phyloP scores from a whole-genome alignment of 1,140 invertebrate genomes.

The Streblospio benedicti region DNA sequence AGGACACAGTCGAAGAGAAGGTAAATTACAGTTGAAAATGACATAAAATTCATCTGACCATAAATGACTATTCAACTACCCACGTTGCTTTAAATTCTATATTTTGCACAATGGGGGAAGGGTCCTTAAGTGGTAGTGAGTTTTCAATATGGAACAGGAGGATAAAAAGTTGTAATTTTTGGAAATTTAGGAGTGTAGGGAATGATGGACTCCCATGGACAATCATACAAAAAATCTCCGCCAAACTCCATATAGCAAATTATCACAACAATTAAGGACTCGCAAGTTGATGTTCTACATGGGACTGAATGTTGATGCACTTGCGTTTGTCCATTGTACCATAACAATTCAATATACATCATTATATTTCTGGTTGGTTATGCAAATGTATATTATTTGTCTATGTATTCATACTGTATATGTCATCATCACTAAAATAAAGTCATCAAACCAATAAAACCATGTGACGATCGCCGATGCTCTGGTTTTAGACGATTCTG shows the following conservation, averaged over 20 bases:
- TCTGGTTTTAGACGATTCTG: constrained; percentile 77
- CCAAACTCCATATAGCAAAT: too few species aligned
- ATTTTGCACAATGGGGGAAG: neutral
- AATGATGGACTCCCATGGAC: too few species aligned
- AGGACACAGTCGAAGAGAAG: constrained; percentile 91
- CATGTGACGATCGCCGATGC: constrained; percentile 2
- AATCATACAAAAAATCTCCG: too few species aligned
- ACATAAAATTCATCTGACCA: neutral
- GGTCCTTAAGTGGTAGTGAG: neutral
- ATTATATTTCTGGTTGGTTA: neutral
- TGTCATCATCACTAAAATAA: neutral
- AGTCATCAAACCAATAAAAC: constrained; percentile 5
- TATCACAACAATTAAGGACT: too few species aligned
- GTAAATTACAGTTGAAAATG: constrained; percentile 55
- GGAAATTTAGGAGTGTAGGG: too few species aligned
- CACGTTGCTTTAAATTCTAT: neutral
- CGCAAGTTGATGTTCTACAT: too few species aligned
- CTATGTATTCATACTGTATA: constrained; percentile 3
- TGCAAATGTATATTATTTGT: constrained; percentile 2
- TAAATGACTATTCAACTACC: neutral
- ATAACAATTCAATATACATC: neutral
- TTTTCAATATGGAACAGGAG: neutral
- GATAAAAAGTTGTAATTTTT: neutral
- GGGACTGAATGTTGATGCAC: too few species aligned
- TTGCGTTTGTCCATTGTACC: too few species aligned